Evolutionary conservation across 2,113 vertebrate genomes (phyloP), one percentile per base, ranked within the genome.

Genomic region (Dermatemys mawii): DNA sequence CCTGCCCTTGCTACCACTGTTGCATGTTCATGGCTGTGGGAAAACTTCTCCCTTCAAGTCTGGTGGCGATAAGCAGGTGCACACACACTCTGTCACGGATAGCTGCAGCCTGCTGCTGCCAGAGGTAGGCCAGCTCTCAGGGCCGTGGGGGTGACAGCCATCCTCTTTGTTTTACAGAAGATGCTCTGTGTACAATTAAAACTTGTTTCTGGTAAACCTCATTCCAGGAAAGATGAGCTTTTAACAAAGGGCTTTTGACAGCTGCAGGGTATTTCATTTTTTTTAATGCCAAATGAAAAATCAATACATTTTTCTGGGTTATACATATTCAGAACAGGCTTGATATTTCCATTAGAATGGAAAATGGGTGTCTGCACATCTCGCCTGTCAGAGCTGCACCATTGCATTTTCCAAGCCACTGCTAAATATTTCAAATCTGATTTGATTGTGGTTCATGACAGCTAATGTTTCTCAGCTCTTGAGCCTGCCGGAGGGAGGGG

Each of bases 401-500:
- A 97, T 98, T 97, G 97, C 98, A 98, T 99, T 99, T 99, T 99
- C 99, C 99, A 97, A 99, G 98, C 99, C 99, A 99, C 98, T 99
- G 99, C 99, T 99, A 99, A 99, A 99, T 99, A 99, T 99, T 99
- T 99, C 99, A 98, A 98, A 99, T 98, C 98, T 98, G 98, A 99
- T 99, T 99, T 99, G 99, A 99, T 99, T 99, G 99, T 99, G 99
- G 99, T 98, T 99, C 98, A 96, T 99, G 99, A 99, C 98, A 99
- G 98, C 98, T 98, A 98, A 98, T 98, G 98, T 98, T 98, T 98
- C 98, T 98, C 97, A 96, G 98, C 97, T 98, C 97, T 94, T 90
- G 95, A 98, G 98, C 96, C 97, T 95, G 96, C 98, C 96, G 95
- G 97, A 98, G 95, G 94, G 78, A 94, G 96, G 91, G 97, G 90